Conservation (phyloP, 2,797 vertebrate genomes). For the Megalops cyprinoides region DNA sequence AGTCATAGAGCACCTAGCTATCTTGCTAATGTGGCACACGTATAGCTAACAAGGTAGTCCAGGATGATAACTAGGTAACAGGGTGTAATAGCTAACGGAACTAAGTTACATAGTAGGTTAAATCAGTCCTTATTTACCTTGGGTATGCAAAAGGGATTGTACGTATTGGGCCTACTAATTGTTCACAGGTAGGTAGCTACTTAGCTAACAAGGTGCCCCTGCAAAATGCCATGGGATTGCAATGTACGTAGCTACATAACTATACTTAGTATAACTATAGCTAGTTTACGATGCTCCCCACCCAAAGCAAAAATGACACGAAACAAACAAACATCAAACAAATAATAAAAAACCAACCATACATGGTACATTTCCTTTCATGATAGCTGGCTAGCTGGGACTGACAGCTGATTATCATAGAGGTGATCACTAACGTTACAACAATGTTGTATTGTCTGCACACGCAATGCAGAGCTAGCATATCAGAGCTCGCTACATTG, state of each 20-base stretch:
- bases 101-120: too few relatives aligned
- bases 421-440: constrained; percentile 48
- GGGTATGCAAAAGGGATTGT: not conserved
- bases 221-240: not conserved
- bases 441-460: constrained; percentile 68
- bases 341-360: too few relatives aligned
- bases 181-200: not conserved
- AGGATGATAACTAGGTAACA: not conserved
- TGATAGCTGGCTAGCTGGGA: not conserved
- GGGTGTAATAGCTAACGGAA: not conserved
- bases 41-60: not conserved
- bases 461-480: constrained; percentile 71
- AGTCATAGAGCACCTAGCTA: not conserved
- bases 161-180: not conserved
- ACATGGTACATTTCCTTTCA: too few relatives aligned
- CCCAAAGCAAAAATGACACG: too few relatives aligned
- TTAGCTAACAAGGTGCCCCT: not conserved
- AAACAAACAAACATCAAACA: too few relatives aligned
- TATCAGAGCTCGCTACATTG: constrained; percentile 61
- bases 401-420: constrained; percentile 37
- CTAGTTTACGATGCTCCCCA: not conserved
- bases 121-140: not conserved
- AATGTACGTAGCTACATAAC: too few relatives aligned
- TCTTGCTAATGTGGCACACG: not conserved
- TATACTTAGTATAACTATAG: not conserved